Evolutionary conservation across 1,140 invertebrate genomes (phyloP), one percentile per base, ranked within the genome.

Genomic region (Popillia japonica): DNA sequence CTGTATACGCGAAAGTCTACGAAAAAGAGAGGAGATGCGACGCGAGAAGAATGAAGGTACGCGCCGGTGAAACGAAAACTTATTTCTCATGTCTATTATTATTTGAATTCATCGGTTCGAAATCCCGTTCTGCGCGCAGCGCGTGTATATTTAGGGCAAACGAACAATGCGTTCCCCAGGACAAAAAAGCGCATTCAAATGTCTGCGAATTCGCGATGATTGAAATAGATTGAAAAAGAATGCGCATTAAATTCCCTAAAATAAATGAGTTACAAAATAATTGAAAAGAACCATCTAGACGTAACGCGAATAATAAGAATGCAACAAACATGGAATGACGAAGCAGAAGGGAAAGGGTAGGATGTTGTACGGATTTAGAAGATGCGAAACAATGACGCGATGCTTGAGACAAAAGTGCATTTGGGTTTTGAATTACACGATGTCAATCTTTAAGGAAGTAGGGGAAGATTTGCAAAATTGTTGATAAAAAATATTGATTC

Each of bases 361-460:
- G 1, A 7, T 48, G 10, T 48, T 7, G 10, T 48, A 34, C 27
- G 4, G 27, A 34, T 34, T 34, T 34, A 34, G 27, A 34, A 34
- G 27, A 34, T 34, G 27, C 2, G 27, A 34, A 34, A 34, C 27
- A 34, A 34, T 34, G 27, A n/a, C n/a, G n/a, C n/a, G 44, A 48
- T 48, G 44, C 11, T n/a, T 14, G 48, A 55, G 14, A 55, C 14
- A 6, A 55, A 17, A 17, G 48, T 17, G 14, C 17, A 17, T 55
- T 55, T 55, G 14, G 48, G 17, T 55, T 55, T n/a, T 17, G 27
- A 6, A 6, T 17, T 55, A 3, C 44, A 97, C 96, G 84, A 97
- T 97, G 89, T 96, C 97, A 82, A 92, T 93, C 14, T 10, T 44
- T 2, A 44, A 4, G 42, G 7, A 9, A 14, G 2, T 0, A 44